A percentile compares a stretch with the other conserved stretches of the same genome.
These are phyloP conservation scores for Phyllotreta striolata DNA, from an alignment of 2,888 invertebrate genomes.

Conservation along the genomic window DNA sequence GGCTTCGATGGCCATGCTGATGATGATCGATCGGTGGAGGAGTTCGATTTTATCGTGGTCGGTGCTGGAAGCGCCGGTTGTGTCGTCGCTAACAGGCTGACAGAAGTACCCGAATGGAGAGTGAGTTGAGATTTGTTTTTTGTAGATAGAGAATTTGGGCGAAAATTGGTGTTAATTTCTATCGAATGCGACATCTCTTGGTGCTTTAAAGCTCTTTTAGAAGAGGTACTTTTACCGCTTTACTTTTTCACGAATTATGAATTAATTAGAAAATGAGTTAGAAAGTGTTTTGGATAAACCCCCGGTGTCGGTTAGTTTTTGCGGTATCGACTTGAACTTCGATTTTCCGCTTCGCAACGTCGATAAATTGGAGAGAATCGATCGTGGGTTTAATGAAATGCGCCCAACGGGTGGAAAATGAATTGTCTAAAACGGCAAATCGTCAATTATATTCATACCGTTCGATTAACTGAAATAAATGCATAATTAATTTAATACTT, in stretches of 20 bases:
- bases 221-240: no score
- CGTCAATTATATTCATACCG: no score
- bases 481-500: no score
- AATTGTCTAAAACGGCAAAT: no score
- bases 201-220: no score
- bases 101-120: slow-evolving; percentile 70
- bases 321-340: slow-evolving; percentile 9
- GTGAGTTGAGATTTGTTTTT: slow-evolving; percentile 56
- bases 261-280: not conserved
- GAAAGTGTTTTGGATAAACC: not conserved
- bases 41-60: slow-evolving; percentile 68
- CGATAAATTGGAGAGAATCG: not conserved
- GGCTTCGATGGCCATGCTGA: no score
- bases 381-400: slow-evolving; percentile 2
- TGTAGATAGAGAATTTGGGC: not conserved
- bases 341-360: not conserved
- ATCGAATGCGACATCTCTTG: no score
- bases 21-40: slow-evolving; percentile 12
- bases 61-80: slow-evolving; percentile 76
- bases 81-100: slow-evolving; percentile 71
- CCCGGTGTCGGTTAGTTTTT: not conserved
- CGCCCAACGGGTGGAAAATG: not conserved
- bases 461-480: no score
- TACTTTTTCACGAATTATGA: no score
- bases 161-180: no score